Percentiles rank a stretch among this genome's conserved stretches.
Evolutionary conservation across 2,113 vertebrate genomes (phyloP).

Genomic region (Ivindomyrus marchei): DNA sequence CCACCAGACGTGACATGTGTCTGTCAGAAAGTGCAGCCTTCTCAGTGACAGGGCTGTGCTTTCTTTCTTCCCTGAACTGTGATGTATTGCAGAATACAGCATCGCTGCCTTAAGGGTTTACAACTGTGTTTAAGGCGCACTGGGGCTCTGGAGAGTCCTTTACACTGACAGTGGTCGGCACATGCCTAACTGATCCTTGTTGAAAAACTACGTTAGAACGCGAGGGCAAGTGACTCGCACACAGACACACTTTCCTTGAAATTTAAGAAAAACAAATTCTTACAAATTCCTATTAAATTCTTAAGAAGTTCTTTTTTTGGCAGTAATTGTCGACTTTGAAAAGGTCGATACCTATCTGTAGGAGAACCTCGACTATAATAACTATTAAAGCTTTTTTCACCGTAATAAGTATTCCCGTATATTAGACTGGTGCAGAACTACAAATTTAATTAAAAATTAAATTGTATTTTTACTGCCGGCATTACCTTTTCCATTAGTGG

Average conservation of each 20-base stretch:
- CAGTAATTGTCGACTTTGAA: not conserved
- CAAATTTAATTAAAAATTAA: conserved; percentile 6
- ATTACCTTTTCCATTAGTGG: not conserved
- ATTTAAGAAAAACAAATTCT: not conserved
- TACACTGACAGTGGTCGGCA: not conserved
- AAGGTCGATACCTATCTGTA: not conserved
- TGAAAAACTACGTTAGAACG: not conserved
- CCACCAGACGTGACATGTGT: conserved; percentile 32
- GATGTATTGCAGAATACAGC: not conserved
- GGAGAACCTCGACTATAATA: not conserved
- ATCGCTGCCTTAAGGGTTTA: not conserved
- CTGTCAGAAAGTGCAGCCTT: conserved; percentile 28
- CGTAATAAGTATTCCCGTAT: not conserved
- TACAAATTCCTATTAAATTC: not conserved
- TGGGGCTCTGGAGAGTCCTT: not conserved
- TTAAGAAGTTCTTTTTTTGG: not conserved
- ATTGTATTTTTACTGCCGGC: not conserved
- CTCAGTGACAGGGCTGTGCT: conserved; percentile 16
- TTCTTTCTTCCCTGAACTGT: not conserved
- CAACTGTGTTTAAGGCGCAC: not conserved
- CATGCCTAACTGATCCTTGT: not conserved
- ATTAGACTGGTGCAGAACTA: not conserved
- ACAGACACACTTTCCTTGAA: not conserved
- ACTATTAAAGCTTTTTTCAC: not conserved
- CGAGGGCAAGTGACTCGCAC: not conserved